Evolutionary conservation across 1,140 invertebrate species (phyloP), one percentile per base, ranked within the genome.

Genomic region (Brachionus manjavacas): DNA sequence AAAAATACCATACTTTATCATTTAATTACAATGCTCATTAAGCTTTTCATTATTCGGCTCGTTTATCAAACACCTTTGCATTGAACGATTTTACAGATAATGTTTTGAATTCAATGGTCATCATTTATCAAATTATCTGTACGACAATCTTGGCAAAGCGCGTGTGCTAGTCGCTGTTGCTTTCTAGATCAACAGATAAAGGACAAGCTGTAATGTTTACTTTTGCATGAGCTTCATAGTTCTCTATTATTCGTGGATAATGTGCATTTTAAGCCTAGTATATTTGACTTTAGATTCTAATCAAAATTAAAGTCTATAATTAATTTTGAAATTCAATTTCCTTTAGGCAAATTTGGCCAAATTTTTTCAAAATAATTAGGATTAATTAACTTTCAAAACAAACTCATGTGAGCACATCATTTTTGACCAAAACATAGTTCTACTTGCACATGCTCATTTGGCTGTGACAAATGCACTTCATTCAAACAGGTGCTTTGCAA

Each of bases 251-350:
- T 72, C 35, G 39, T n/a, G 68, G 68, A 72, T 41, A 72, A 72
- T 72, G 68, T 72, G 68, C 68, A 16, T 72, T 72, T 72, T 72
- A 41, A 16, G 31, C 35, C 39, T 41, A 41, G 35, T 41, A 39
- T 72, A 20, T 72, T 72, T 72, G 68, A 72, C 68, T 72, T 72
- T 72, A 76, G 72, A 76, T 76, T 76, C 25, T 76, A 76, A 76
- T 76, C 72, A 76, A 52, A 74, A 39, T 68, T 68, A 0, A 68
- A 39, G 68, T 72, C 68, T 72, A 72, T 72, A 72, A 72, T 72
- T 72, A 72, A 72, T 41, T 72, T 72, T 12, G n/a, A 35, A 68
- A 35, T 31, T 68, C 66, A 68, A 72, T 72, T 72, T 72, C 68
- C 68, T 72, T 41, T 39, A 72, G 68, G 68, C 68, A 6, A 72